Percentiles rank a stretch among this genome's conserved stretches.
These are phyloP conservation scores for Eulacestoma nigropectus DNA, from an alignment of 2,113 vertebrate genomes.

Conservation along the genomic window DNA sequence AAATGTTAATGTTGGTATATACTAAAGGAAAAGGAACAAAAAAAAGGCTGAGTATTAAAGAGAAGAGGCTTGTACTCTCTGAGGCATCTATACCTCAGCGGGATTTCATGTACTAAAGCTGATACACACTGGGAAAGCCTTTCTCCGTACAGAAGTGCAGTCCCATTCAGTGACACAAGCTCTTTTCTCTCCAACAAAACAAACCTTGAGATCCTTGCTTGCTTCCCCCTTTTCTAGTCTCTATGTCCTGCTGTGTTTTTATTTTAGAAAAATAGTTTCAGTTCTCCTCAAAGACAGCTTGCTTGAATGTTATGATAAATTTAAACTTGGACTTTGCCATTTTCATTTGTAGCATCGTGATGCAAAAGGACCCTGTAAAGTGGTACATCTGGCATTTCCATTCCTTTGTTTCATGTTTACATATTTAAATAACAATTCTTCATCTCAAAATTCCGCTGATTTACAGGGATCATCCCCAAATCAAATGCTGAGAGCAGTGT, in stretches of 20 bases:
- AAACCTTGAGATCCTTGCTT: constrained; percentile 60
- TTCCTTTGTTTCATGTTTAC: not conserved
- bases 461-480: not conserved
- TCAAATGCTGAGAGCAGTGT: not conserved
- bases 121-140: constrained; percentile 50
- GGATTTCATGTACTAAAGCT: constrained; percentile 55
- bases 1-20: constrained; percentile 37
- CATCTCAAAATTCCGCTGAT: not conserved
- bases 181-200: constrained; percentile 57
- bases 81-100: constrained; percentile 44
- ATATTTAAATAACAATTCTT: not conserved
- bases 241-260: constrained; percentile 65
- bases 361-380: not conserved
- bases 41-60: constrained; percentile 31
- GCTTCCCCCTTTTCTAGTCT: constrained; percentile 36
- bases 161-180: constrained; percentile 48
- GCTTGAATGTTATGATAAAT: constrained; percentile 50
- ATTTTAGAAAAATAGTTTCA: constrained; percentile 67
- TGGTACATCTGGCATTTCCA: not conserved
- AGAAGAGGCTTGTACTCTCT: constrained; percentile 40
- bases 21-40: not conserved
- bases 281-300: constrained; percentile 38
- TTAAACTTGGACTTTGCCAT: constrained; percentile 21
- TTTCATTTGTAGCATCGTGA: not conserved
- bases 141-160: constrained; percentile 38